phyloP scores from a whole-genome alignment of 2,797 vertebrate genomes.

The Falco berigora region DNA sequence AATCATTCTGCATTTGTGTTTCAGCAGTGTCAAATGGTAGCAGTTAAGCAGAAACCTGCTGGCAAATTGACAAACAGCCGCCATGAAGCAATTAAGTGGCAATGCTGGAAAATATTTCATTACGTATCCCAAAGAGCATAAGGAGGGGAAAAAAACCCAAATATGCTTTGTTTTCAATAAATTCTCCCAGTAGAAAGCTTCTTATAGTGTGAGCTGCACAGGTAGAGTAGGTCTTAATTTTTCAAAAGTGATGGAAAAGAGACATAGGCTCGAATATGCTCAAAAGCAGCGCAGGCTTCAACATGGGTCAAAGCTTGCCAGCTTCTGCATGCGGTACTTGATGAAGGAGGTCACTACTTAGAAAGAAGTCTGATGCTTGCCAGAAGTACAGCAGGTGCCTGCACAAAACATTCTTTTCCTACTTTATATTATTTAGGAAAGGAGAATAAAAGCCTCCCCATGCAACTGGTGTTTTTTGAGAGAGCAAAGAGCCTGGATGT shows the following conservation, averaged over 20 bases:
- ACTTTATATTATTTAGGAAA: background rate
- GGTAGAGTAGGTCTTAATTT: background rate
- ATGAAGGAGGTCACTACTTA: background rate
- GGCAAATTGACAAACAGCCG: conserved; percentile 73
- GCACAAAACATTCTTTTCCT: background rate
- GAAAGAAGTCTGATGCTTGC: background rate
- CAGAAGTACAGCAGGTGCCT: background rate
- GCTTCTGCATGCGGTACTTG: background rate
- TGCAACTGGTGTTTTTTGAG: background rate
- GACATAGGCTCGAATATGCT: background rate
- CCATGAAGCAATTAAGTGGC: conserved; percentile 65
- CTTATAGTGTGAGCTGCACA: background rate
- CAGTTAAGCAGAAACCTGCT: conserved; percentile 69
- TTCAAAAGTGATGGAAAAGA: background rate
- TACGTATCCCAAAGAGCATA: conserved; percentile 26
- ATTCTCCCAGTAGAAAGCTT: conserved; percentile 6
- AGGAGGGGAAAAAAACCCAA: background rate
- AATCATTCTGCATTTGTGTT: conserved; percentile 66
- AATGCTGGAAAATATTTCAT: conserved; percentile 50
- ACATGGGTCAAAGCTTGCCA: background rate
- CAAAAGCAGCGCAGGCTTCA: background rate
- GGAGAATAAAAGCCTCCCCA: background rate
- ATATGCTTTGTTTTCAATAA: conserved; percentile 22
- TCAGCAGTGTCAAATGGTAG: conserved; percentile 65
- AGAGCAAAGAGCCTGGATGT: background rate